Base-by-base conservation (phyloP, 2,888 invertebrate species). In the Lymantria monacha region DNA sequence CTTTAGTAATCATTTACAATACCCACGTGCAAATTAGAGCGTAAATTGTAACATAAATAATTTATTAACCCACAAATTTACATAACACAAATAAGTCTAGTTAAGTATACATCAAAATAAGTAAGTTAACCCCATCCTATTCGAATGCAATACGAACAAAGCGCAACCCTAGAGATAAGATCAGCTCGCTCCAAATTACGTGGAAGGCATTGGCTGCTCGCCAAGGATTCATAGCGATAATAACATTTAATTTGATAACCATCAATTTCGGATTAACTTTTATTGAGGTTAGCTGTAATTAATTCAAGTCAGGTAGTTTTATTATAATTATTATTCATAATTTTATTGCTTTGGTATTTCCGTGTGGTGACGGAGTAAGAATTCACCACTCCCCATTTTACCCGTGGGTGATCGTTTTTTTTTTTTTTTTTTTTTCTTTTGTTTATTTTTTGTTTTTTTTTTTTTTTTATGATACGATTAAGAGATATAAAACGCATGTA, bases 101-200 rank as follows among this genome's bases (percentile, higher is more conserved):
- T 33, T 9, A 33, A 31, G 31, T 31, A 14, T 33, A 31, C 41
- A 14, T 41, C 15, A 22, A 30, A 42, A 22, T 11, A 42, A n/a
- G 12, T 42, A 1, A n/a, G 38, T 22, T 5, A 8, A 1, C 36
- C 30, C 46, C 30, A 42, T 42, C 30, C 46, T 48, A 53, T 50
- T 47, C 13, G 31, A 44, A 47, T 50, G 44, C 40, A 48, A 38
- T 44, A 53, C 49, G 50, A 51, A 62, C 57, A 55, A 60, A 57
- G 53, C 64, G 45, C 53, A 64, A 51, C 49, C 48, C 48, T 13
- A 41, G 37, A 37, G 68, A 67, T 66, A 62, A 53, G 46, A 67
- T 66, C 64, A 51, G 44, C 22, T 30, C 51, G 49, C 53, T 41
- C 62, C 57, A 53, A 67, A 67, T 66, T 58, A 62, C 55, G 49